Evolutionary conservation across 2,113 vertebrate genomes (phyloP), one percentile per base, ranked within the genome.

Genomic region (Forbesichthys papilliferus): DNA sequence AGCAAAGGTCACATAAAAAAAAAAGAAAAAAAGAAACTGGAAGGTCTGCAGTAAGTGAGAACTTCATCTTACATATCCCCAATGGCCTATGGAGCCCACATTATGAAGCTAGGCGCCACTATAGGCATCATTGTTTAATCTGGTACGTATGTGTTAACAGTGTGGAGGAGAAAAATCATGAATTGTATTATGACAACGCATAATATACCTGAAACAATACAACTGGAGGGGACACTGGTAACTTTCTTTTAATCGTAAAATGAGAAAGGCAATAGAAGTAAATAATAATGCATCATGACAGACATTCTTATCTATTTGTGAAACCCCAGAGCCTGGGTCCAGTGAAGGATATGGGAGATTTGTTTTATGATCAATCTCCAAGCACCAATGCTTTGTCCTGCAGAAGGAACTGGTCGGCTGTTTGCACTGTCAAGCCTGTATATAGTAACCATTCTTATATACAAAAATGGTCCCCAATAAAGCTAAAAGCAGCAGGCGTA

Each of bases 381-480:
- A 51, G 67, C 71, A 47, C 65, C 36, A 64, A 75, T 61, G 68
- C 64, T 62, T 51, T 1, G 0, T 13, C 33, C 54, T 68, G 72
- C 75, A 1, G 0, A 74, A 63, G 18, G 71, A 71, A 16, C 52
- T 65, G 63, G 68, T 64, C 74, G 75, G 74, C 75, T 81, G 62
- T 27, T 51, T 60, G 62, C 75, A 82, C 74, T 83, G 76, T 76
- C 69, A 79, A 80, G 84, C 81, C 76, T 86, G 71, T 84, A 88
- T 87, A 84, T 75, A 79, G 79, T 80, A 84, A 86, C 81, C 82
- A 77, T 77, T 84, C 80, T 68, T 76, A 77, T 68, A 86, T 77
- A 80, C 74, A 58, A 73, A 78, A 63, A 57, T 69, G 69, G 27
- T 27, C 66, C 73, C 54, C 78, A 74, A 81, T 83, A 85, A 57